Evolutionary conservation across 1,140 invertebrate genomes (phyloP), one percentile per base, ranked within the genome.

Genomic region (Papilio polytes): DNA sequence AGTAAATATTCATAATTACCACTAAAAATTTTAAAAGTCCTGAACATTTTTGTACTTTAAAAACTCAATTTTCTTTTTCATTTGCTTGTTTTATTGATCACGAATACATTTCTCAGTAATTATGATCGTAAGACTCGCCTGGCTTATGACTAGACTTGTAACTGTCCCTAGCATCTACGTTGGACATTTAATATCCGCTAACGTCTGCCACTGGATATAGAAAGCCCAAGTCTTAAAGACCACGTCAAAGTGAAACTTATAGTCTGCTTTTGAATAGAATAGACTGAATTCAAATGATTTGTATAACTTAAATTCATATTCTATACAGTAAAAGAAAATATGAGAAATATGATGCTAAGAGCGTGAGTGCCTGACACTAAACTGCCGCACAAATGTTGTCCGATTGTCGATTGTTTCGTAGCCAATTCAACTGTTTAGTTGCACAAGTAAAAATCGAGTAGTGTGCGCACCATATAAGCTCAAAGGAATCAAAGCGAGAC

Each of bases 151-250:
- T 12, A 59, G 56, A 63, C 59, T 63, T 63, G 20, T 63, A 22
- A 63, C 59, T 63, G 22, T 26, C 9, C 59, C 22, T 2, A 26
- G 22, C 3, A 26, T 63, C 59, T 20, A 63, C 59, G 22, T 63
- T 63, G 59, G 59, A 63, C 59, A 63, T 63, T 63, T 63, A 63
- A 63, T 63, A 63, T 63, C 59, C 59, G 59, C 20, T 63, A 26
- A 63, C 59, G 59, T 63, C 59, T 1, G 12, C 20, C 59, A 26
- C 8, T 63, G 59, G 59, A 63, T 26, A 63, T 63, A 20, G 9
- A 63, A 63, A 22, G 20, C 59, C 59, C 0, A 12, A 20, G 59
- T 63, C 59, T 63, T 26, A 63, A 63, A 63, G 59, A 22, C 59
- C 20, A 63, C 59, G 20, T 63, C 22, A 63, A 63, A 63, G 22